Evolutionary conservation across 1,140 invertebrate species (phyloP).

Genomic region (Bombus cullumanus): DNA sequence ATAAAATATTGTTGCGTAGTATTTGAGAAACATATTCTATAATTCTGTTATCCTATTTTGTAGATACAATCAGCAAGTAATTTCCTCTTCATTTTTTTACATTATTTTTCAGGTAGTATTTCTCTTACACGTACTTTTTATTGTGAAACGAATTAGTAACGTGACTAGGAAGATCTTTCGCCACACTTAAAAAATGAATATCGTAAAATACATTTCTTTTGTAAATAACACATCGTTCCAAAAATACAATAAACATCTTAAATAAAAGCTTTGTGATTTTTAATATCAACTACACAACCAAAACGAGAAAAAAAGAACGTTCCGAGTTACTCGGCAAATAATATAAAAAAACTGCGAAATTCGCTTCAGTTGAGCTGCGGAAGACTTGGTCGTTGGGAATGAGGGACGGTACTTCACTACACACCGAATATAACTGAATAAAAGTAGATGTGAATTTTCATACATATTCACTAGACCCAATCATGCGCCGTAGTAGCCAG

Average conservation of each 20-base stretch:
- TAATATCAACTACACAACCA: constrained; percentile 8
- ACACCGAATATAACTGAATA: too few relatives aligned
- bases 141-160: constrained; percentile 55
- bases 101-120: constrained; percentile 40
- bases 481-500: too few relatives aligned
- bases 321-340: background rate
- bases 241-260: constrained; percentile 62
- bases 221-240: constrained; percentile 65
- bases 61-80: constrained; percentile 27
- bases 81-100: constrained; percentile 23
- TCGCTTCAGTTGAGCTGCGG: too few relatives aligned
- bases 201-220: constrained; percentile 56
- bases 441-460: too few relatives aligned
- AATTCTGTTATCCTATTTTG: background rate
- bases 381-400: too few relatives aligned
- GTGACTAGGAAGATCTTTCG: constrained; percentile 32
- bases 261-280: constrained; percentile 28
- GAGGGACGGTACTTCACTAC: too few relatives aligned
- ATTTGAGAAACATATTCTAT: background rate
- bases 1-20: background rate
- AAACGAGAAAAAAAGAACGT: background rate
- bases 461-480: too few relatives aligned
- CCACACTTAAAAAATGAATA: constrained; percentile 53
- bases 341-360: background rate
- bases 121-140: constrained; percentile 55